These are phyloP conservation scores for Caenorhabditis zanzibari DNA, from an alignment of 2,888 invertebrate genomes.

Conservation along the genomic window DNA sequence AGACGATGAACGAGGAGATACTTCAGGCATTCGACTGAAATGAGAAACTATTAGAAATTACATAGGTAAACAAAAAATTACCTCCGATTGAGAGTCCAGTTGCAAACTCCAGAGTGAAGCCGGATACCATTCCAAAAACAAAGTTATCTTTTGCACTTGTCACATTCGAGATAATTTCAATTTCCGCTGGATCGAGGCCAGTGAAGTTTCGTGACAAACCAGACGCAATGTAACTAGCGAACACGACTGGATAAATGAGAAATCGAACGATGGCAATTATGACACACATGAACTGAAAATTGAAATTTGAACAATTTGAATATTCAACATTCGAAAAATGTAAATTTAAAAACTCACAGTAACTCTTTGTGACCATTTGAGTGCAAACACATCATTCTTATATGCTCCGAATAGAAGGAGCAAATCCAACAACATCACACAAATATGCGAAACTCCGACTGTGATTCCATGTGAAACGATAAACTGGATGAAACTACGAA, in stretches of 20 bases:
- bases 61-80: background rate
- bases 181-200: background rate
- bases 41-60: background rate
- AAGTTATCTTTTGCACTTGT: conserved; percentile 42
- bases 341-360: conserved; percentile 41
- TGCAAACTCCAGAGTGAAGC: conserved; percentile 45
- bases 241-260: conserved; percentile 48
- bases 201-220: conserved; percentile 33
- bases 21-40: conserved; percentile 51
- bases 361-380: conserved; percentile 57
- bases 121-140: conserved; percentile 46
- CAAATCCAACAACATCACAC: conserved; percentile 34
- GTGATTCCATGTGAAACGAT: conserved; percentile 12
- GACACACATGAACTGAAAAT: conserved; percentile 45
- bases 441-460: conserved; percentile 28
- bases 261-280: conserved; percentile 44
- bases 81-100: conserved; percentile 47
- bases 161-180: conserved; percentile 37
- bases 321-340: background rate
- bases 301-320: background rate
- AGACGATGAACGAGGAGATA: conserved; percentile 51
- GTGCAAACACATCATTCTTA: conserved; percentile 48
- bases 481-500: conserved; percentile 45
- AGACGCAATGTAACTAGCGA: conserved; percentile 48
- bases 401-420: conserved; percentile 44